These are phyloP conservation scores for Helicoverpa zea DNA, from an alignment of 1,140 invertebrate species.

Conservation along the genomic window DNA sequence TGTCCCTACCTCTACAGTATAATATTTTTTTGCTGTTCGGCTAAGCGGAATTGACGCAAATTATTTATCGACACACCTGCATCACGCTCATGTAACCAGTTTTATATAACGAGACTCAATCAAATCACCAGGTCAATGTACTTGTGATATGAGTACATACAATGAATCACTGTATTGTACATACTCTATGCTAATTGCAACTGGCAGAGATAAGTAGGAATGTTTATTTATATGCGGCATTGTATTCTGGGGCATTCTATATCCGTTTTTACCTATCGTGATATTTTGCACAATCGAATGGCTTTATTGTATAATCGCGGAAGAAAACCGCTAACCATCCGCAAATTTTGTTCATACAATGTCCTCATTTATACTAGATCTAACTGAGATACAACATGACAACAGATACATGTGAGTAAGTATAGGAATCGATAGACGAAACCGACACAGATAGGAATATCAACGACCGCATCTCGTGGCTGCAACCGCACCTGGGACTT, in stretches of 20 bases:
- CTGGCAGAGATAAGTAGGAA: neutral
- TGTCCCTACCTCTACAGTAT: too few relatives aligned
- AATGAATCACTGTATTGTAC: conserved; percentile 29
- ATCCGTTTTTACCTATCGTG: neutral
- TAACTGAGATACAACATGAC: neutral
- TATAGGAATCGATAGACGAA: conserved; percentile 11
- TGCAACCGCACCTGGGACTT: conserved; percentile 31
- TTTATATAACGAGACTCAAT: conserved; percentile 3
- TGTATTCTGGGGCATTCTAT: neutral
- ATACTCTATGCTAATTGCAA: conserved; percentile 20
- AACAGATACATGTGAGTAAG: neutral
- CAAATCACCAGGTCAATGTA: conserved; percentile 33
- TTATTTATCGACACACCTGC: conserved; percentile 16
- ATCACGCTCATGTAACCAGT: neutral
- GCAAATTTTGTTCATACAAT: neutral
- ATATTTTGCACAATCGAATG: neutral
- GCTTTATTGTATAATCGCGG: too few relatives aligned
- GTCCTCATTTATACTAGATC: neutral
- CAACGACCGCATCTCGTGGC: conserved; percentile 31
- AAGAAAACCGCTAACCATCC: too few relatives aligned
- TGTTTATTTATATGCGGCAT: neutral
- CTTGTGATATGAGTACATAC: conserved; percentile 7
- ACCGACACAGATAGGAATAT: conserved; percentile 8
- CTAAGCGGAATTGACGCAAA: neutral
- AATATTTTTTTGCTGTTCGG: too few relatives aligned